Evolutionary conservation across 2,113 vertebrate species (phyloP), one percentile per base, ranked within the genome.

Genomic region (Entosphenus tridentatus): DNA sequence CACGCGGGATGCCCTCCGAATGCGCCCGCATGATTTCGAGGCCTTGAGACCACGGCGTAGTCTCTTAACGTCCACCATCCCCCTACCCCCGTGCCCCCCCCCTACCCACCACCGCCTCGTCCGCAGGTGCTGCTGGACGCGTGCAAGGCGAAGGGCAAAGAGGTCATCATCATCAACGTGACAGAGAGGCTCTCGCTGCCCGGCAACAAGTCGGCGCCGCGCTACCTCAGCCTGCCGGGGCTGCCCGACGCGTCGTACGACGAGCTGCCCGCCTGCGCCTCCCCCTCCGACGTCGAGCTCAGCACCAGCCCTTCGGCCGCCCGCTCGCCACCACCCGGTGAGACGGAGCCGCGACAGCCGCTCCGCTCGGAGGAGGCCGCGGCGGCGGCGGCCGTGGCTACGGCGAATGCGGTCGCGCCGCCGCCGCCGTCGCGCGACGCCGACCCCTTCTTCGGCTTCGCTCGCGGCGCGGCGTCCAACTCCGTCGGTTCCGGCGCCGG

Each of bases 121-220:
- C 2, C 62, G 8, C 62, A 65, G 62, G 62, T 65, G 21, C 62
- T 65, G n/a, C 62, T 65, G n/a, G 62, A 65, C 21, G 62, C 62
- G 21, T 65, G 62, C 21, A n/a, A 21, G 21, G 62, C 62, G 21
- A 9, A 21, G n/a, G 62, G 62, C 62, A 65, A 65, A 65, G 62
- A 65, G 21, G 62, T 65, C 21, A 65, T 65, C 62, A 65, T 65
- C 62, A 65, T 65, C 62, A 39, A 39, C 39, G 21, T 21, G 21
- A 65, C 62, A 10, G 62, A 65, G 10, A n/a, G 62, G 21, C n/a
- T 21, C n/a, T 21, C 62, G 21, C 39, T 39, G 39, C 39, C 39
- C 39, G 39, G 39, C 39, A 2, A 11, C 21, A n/a, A 65, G n/a
- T n/a, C 62, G 11, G n/a, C 62, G n/a, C n/a, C n/a, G 62, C 62